Percentiles rank a stretch among this genome's conserved stretches.
Conservation (phyloP, 2,797 vertebrate species). For the Rhincodon typus region DNA sequence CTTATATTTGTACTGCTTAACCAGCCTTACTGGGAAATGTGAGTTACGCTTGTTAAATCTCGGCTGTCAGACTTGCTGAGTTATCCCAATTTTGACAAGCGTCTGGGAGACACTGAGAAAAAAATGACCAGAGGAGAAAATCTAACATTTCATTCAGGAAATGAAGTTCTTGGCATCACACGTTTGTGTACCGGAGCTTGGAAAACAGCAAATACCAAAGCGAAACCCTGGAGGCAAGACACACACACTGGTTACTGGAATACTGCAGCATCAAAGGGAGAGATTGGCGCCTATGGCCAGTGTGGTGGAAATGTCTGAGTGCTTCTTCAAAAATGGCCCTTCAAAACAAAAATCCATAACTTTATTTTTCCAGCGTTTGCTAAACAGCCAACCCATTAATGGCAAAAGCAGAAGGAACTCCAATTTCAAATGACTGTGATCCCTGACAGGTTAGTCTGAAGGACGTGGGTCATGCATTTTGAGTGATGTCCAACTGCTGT, state of each 20-base stretch:
- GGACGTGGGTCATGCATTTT: background rate
- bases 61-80: conserved; percentile 2
- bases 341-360: conserved; percentile 18
- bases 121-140: conserved; percentile 20
- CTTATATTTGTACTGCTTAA: background rate
- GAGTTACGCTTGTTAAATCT: background rate
- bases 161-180: conserved; percentile 12
- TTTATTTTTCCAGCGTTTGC: conserved; percentile 20
- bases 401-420: conserved; percentile 9
- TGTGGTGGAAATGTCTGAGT: conserved; percentile 25
- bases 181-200: background rate
- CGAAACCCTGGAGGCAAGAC: conserved; percentile 28
- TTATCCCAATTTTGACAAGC: conserved; percentile 11
- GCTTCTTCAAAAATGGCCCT: conserved; percentile 23
- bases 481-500: no score
- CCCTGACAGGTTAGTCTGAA: background rate
- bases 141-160: conserved; percentile 36
- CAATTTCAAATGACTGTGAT: background rate
- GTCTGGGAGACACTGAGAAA: background rate
- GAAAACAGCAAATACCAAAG: conserved; percentile 33
- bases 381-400: conserved; percentile 2
- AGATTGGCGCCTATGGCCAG: background rate
- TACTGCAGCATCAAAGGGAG: background rate
- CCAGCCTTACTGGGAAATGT: background rate
- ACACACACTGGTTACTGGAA: conserved; percentile 33